Conservation (phyloP, 2,113 vertebrate genomes). For the Lethenteron camtschaticum region DNA sequence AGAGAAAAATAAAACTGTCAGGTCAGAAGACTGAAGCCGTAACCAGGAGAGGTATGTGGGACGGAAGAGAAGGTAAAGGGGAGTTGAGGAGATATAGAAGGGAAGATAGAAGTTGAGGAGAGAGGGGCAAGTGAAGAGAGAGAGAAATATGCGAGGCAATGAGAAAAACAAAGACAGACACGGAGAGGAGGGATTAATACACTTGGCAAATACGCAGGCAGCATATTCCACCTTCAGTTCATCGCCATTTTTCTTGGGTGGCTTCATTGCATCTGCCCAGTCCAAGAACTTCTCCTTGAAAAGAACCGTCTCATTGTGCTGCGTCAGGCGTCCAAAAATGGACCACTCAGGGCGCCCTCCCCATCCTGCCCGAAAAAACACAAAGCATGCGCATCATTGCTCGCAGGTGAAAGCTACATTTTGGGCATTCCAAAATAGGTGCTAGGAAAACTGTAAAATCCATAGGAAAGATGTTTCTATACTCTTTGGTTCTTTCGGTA, state of each 20-base stretch:
- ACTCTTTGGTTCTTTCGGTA: background rate
- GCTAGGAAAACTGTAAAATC: background rate
- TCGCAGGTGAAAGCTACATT: background rate
- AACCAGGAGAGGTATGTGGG: no score
- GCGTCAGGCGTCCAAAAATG: conserved; percentile 24
- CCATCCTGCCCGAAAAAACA: conserved; percentile 17
- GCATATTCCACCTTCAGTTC: background rate
- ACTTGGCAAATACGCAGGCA: no score
- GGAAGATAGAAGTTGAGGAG: no score
- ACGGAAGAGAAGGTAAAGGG: no score
- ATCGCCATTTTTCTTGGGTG: background rate
- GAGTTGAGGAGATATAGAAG: no score
- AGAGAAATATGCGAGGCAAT: no score
- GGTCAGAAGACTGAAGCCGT: no score
- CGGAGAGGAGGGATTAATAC: no score
- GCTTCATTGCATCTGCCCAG: conserved; percentile 15
- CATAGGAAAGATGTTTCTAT: no score
- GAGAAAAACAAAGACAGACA: no score
- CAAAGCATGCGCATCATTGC: background rate
- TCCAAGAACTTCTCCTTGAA: conserved; percentile 36
- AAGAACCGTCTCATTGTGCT: conserved; percentile 25
- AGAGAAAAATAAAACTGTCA: no score
- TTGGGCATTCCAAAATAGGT: background rate
- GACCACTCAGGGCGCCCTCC: conserved; percentile 31
- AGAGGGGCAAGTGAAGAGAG: no score